phyloP scores from a whole-genome alignment of 1,140 invertebrate genomes.

The Rhopalosiphum maidis region DNA sequence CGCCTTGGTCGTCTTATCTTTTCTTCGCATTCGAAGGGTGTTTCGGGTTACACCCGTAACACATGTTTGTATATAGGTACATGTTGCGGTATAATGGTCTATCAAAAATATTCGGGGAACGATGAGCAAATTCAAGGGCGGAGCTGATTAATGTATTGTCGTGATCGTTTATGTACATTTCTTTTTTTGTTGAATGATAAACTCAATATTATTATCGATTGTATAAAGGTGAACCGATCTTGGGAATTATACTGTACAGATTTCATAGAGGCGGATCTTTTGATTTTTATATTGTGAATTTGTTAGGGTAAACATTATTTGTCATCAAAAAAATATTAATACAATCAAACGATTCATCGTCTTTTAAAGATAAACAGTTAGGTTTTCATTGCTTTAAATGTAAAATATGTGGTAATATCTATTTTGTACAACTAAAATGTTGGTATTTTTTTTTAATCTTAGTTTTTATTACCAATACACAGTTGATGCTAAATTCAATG shows the following conservation, averaged over 20 bases:
- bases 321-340: background rate
- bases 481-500: background rate
- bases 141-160: conserved; percentile 1
- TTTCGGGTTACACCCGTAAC: conserved; percentile 1
- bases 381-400: background rate
- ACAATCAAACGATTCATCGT: background rate
- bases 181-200: background rate
- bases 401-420: background rate
- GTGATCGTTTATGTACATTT: background rate
- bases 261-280: background rate
- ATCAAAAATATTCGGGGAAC: background rate
- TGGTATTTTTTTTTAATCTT: background rate
- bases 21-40: conserved; percentile 23
- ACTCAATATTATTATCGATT: background rate
- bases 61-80: conserved; percentile 26
- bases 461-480: background rate
- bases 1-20: conserved; percentile 61
- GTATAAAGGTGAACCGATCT: background rate
- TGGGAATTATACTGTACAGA: background rate
- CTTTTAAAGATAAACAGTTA: background rate
- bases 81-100: conserved; percentile 1
- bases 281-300: background rate
- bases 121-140: background rate
- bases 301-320: background rate
- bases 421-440: background rate